Evolutionary conservation across 2,888 invertebrate species (phyloP).

Genomic region (Lysandra coridon): DNA sequence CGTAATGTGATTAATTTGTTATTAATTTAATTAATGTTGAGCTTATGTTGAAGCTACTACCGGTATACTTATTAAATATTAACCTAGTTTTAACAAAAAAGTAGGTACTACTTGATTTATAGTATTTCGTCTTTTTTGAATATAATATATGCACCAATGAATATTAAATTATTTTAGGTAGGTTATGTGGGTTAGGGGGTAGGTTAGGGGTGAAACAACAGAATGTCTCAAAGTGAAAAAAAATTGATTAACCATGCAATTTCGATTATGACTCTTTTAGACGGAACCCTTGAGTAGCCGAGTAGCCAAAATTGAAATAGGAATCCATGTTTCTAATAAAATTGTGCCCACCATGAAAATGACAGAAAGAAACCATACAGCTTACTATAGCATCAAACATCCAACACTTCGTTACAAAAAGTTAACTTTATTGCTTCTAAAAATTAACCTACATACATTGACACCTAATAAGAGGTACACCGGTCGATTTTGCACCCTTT

Average conservation of each 20-base stretch:
- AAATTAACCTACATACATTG: slow-evolving; percentile 8
- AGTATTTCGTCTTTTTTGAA: too few species aligned
- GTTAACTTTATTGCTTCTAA: not conserved
- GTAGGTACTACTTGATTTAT: too few species aligned
- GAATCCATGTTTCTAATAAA: not conserved
- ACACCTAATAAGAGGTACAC: slow-evolving; percentile 3
- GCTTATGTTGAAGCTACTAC: not conserved
- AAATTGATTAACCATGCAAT: not conserved
- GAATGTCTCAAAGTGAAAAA: not conserved
- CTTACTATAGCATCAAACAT: not conserved
- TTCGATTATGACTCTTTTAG: not conserved
- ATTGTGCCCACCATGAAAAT: not conserved
- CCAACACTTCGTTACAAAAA: not conserved
- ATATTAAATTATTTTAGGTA: not conserved
- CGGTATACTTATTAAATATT: not conserved
- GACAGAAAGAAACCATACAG: not conserved
- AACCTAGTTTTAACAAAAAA: too few species aligned
- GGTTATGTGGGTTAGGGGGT: too few species aligned
- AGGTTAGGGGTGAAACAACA: not conserved
- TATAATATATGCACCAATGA: too few species aligned
- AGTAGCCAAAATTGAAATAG: not conserved
- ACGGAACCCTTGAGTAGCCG: not conserved
- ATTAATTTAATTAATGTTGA: not conserved
- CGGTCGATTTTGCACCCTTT: slow-evolving; percentile 26
- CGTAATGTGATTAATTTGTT: slow-evolving; percentile 11